Conservation (phyloP, 2,113 vertebrate species). For the Lophotis ruficrista region DNA sequence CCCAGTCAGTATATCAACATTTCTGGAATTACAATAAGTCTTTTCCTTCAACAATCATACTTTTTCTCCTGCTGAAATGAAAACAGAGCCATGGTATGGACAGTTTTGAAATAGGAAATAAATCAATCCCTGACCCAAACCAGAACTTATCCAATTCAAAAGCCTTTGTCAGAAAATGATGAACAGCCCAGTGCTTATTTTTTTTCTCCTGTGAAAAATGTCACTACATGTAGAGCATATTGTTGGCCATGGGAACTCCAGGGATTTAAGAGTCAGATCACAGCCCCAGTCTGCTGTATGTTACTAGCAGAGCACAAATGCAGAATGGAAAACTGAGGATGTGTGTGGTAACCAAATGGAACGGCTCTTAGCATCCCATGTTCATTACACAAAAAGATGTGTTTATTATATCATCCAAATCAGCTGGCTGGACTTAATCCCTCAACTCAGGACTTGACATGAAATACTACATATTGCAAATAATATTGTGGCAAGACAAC, state of each 20-base stretch:
- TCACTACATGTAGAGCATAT: neutral
- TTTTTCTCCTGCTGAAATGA: neutral
- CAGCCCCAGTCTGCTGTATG: neutral
- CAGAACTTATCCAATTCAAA: neutral
- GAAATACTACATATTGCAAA: neutral
- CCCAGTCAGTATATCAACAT: neutral
- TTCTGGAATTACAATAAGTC: neutral
- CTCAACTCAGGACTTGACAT: neutral
- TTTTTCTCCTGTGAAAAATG: neutral
- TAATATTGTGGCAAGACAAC: neutral
- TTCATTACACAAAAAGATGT: neutral
- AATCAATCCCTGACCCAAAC: neutral
- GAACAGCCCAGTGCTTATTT: neutral
- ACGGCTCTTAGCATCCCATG: neutral
- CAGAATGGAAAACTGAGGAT: neutral
- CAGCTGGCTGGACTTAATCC: neutral
- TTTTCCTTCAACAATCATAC: neutral
- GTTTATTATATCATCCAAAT: neutral
- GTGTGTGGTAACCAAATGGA: neutral
- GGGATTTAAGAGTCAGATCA: conserved; percentile 16
- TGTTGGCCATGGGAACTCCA: neutral
- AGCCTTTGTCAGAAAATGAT: conserved; percentile 31
- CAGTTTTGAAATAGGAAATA: conserved; percentile 16
- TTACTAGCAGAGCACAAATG: neutral
- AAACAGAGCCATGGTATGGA: neutral